phyloP scores from a whole-genome alignment of 23 tunicate genomes.

The Ascidia mentula region DNA sequence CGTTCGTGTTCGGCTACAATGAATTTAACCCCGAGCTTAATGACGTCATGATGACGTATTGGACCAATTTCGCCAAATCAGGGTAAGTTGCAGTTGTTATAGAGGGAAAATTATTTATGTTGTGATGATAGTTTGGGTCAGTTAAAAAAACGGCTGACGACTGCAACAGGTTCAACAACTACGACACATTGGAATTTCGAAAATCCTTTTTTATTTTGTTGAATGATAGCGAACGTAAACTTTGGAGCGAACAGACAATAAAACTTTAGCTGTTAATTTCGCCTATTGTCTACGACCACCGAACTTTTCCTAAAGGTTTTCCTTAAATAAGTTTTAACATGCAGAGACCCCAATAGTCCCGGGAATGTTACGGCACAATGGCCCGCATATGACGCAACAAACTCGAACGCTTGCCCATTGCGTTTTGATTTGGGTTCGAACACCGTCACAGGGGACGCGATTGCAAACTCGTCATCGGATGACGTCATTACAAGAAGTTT shows the following conservation, averaged over 20 bases:
- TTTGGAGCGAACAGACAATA: no score
- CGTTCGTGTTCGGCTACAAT: constrained; percentile 61
- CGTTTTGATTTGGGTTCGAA: background rate
- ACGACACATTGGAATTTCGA: no score
- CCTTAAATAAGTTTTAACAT: background rate
- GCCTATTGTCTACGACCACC: no score
- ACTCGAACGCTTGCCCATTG: background rate
- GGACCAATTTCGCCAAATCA: constrained; percentile 75
- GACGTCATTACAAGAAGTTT: constrained; percentile 37
- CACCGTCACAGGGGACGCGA: background rate
- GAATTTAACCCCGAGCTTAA: constrained; percentile 12
- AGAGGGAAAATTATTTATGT: no score
- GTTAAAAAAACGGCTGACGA: no score
- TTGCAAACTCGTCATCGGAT: constrained; percentile 5
- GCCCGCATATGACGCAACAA: constrained; percentile 24
- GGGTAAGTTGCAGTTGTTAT: no score
- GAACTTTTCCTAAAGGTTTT: no score
- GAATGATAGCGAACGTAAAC: no score
- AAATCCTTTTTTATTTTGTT: no score
- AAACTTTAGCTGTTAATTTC: no score
- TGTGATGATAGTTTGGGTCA: no score
- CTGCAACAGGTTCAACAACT: no score
- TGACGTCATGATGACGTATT: constrained; percentile 37
- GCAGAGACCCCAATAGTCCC: constrained; percentile 40
- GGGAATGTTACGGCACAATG: constrained; percentile 17